These are phyloP conservation scores for Podarcis siculus DNA, from an alignment of 2,797 vertebrate species.

Conservation along the genomic window DNA sequence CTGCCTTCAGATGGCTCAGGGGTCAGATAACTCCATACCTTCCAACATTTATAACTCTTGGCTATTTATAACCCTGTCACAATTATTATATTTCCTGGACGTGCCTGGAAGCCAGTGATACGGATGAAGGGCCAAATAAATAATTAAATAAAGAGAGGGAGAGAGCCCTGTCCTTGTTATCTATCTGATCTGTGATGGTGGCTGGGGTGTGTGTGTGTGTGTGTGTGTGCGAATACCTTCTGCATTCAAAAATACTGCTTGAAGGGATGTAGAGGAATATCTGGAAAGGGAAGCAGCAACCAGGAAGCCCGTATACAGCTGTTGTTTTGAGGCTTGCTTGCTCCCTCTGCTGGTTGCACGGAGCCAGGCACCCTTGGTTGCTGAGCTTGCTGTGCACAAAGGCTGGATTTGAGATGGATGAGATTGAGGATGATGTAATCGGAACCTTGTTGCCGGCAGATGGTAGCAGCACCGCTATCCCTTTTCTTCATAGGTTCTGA, in stretches of 20 bases:
- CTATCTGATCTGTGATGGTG: not conserved
- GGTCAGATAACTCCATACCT: no score
- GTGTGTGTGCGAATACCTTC: not conserved
- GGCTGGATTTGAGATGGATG: not conserved
- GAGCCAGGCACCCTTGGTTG: not conserved
- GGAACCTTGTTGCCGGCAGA: not conserved
- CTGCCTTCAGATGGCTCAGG: no score
- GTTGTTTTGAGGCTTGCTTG: rapidly evolving
- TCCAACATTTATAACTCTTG: not conserved
- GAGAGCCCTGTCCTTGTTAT: not conserved
- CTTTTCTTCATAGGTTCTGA: not conserved
- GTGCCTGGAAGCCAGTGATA: not conserved
- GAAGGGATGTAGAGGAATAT: not conserved
- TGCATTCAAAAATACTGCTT: conserved; percentile 11
- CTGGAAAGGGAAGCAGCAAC: not conserved
- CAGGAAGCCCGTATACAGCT: not conserved
- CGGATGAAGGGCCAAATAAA: conserved; percentile 50
- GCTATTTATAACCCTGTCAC: conserved; percentile 21
- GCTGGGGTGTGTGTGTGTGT: no score
- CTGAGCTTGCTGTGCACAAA: not conserved
- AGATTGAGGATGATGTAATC: not conserved
- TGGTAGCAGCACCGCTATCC: not conserved
- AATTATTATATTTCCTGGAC: conserved; percentile 39
- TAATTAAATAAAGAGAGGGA: conserved; percentile 19
- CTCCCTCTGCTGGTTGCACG: not conserved